Evolutionary conservation across 2,797 vertebrate species (phyloP).

Genomic region (Crax fasciolata): DNA sequence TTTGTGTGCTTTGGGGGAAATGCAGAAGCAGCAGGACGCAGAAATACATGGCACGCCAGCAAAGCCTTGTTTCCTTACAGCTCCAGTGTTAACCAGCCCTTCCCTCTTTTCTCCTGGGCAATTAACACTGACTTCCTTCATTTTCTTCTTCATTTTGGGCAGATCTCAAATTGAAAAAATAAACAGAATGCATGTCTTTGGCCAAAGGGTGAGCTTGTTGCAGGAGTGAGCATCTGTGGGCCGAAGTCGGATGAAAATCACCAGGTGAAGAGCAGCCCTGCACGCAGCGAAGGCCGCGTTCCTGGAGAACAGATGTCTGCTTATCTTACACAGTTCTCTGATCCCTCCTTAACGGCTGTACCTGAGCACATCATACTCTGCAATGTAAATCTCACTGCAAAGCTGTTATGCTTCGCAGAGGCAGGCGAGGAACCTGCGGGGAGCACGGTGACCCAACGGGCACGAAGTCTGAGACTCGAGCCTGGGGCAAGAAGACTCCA

Average conservation of each 20-base stretch:
- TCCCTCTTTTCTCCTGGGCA: not conserved
- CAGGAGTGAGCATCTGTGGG: not conserved
- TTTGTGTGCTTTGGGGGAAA: not conserved
- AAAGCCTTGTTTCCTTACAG: not conserved
- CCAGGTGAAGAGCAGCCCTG: not conserved
- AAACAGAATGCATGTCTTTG: not conserved
- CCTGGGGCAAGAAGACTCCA: not conserved
- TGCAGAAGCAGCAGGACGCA: not conserved
- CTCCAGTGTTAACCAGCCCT: not conserved
- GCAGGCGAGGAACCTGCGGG: not conserved
- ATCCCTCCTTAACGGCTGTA: constrained; percentile 23
- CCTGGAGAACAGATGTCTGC: constrained; percentile 8
- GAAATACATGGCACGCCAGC: rapidly evolving
- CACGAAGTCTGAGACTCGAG: not conserved
- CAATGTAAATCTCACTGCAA: constrained; percentile 21
- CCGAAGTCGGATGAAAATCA: not conserved
- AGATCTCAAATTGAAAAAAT: not conserved
- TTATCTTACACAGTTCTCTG: constrained; percentile 16
- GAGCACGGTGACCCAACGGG: not conserved
- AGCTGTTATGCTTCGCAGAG: not conserved
- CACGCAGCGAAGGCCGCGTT: not conserved
- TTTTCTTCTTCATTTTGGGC: not conserved
- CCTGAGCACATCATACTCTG: constrained; percentile 5
- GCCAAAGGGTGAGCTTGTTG: not conserved
- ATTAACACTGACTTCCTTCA: not conserved